Percentiles rank a stretch among this genome's conserved stretches.
phyloP scores from a whole-genome alignment of 2,888 invertebrate genomes.

The Eutolmus rufibarbis region DNA sequence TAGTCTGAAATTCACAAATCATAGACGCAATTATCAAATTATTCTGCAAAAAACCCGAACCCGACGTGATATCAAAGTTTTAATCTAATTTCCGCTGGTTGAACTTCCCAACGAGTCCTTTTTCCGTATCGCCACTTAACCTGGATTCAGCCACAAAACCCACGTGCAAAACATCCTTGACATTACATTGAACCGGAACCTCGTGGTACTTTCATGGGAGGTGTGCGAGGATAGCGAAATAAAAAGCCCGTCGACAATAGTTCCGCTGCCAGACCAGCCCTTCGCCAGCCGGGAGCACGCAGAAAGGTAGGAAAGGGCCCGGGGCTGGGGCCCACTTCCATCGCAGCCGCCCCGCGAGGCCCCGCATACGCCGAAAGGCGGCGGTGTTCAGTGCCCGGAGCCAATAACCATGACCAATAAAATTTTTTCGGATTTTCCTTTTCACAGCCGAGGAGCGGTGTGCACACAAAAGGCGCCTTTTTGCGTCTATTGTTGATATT shows the following conservation, averaged over 20 bases:
- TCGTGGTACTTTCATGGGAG: conserved; percentile 38
- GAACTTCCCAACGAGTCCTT: not conserved
- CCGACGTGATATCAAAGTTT: conserved; percentile 33
- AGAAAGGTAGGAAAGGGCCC: not conserved
- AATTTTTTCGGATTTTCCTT: conserved; percentile 22
- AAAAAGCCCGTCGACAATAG: conserved; percentile 15
- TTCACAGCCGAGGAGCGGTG: not conserved
- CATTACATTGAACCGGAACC: conserved; percentile 41
- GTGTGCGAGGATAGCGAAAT: conserved; percentile 14
- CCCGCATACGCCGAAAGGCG: not conserved
- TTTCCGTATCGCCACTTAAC: conserved; percentile 23
- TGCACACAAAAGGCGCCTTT: not conserved
- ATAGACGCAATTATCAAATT: conserved; percentile 26
- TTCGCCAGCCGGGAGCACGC: not conserved
- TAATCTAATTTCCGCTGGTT: conserved; percentile 41
- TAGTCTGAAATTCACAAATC: conserved; percentile 1
- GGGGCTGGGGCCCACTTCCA: not conserved
- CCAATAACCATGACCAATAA: conserved; percentile 41
- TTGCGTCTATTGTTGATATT: conserved; percentile 32
- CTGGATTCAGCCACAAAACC: conserved; percentile 6
- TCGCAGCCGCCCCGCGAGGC: not conserved
- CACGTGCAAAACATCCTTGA: conserved; percentile 41
- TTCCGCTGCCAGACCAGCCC: conserved; percentile 14
- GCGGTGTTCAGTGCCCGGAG: not conserved
- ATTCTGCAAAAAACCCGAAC: not conserved